Evolutionary conservation across 1,140 invertebrate genomes (phyloP).

Genomic region (Drosophila novamexicana): DNA sequence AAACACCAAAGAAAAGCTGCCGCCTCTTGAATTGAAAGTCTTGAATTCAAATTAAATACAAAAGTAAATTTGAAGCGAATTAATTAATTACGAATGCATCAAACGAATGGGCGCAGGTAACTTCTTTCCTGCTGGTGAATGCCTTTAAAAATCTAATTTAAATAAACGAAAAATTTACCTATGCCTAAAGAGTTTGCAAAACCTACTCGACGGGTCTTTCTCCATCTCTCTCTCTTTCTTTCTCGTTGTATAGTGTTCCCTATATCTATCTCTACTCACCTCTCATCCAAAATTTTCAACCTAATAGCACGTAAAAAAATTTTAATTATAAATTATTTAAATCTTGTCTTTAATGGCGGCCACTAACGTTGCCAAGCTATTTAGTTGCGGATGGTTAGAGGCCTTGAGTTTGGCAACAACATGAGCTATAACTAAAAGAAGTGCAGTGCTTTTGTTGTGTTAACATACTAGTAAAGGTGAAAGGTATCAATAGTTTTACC

Average conservation of each 20-base stretch:
- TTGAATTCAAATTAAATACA: slow-evolving; percentile 32
- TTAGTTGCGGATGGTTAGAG: slow-evolving; percentile 7
- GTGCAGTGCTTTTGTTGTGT: not conserved
- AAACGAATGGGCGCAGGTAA: slow-evolving; percentile 34
- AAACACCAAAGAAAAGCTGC: slow-evolving; percentile 62
- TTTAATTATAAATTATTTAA: slow-evolving; percentile 75
- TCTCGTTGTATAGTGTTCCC: not conserved
- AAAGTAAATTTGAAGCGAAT: slow-evolving; percentile 59
- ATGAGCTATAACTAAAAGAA: not conserved
- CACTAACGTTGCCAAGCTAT: slow-evolving; percentile 29
- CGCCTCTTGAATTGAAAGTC: slow-evolving; percentile 32
- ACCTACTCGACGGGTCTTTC: slow-evolving; percentile 23
- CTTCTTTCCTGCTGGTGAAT: slow-evolving; percentile 64
- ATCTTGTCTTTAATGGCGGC: slow-evolving; percentile 47
- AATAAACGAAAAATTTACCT: slow-evolving; percentile 73
- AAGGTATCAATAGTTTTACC: not conserved
- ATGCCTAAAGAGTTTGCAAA: slow-evolving; percentile 43
- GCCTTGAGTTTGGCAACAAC: slow-evolving; percentile 5
- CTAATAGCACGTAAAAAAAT: slow-evolving; percentile 57
- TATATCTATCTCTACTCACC: not conserved
- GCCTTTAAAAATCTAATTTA: slow-evolving; percentile 67
- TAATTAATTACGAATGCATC: slow-evolving; percentile 78
- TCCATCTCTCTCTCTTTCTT: not conserved
- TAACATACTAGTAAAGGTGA: not conserved
- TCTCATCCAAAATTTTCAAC: not conserved